These are phyloP conservation scores for Hirtodrosophila confusa DNA, from an alignment of 2,888 invertebrate species.

Conservation along the genomic window DNA sequence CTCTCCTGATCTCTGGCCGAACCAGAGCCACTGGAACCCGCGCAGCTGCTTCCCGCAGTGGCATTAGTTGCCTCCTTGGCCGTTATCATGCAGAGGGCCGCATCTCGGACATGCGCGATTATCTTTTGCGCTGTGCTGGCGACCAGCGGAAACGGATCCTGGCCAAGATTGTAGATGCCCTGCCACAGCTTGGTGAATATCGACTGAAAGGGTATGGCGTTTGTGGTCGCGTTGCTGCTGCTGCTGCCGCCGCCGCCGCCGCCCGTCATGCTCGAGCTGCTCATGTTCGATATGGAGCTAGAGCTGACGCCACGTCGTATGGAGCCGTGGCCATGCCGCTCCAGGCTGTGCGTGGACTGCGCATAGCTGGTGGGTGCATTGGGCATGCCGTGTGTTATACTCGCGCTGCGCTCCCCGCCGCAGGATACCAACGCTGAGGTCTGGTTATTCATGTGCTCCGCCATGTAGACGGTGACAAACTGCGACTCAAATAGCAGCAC, in stretches of 20 bases:
- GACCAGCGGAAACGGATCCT: conserved; percentile 95
- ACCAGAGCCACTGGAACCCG: background rate
- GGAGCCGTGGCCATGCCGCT: conserved; percentile 75
- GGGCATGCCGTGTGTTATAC: conserved; percentile 69
- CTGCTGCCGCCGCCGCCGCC: background rate
- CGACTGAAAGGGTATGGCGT: conserved; percentile 85
- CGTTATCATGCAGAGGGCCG: conserved; percentile 84
- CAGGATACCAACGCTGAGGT: conserved; percentile 43
- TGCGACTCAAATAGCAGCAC: conserved; percentile 94
- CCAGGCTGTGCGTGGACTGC: conserved; percentile 83
- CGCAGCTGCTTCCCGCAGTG: conserved; percentile 29
- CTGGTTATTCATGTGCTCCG: conserved; percentile 84
- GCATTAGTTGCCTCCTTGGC: conserved; percentile 83
- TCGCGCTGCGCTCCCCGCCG: conserved; percentile 72
- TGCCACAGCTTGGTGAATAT: conserved; percentile 96
- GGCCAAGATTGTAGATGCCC: conserved; percentile 90
- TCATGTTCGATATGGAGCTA: conserved; percentile 87
- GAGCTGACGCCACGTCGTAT: conserved; percentile 89
- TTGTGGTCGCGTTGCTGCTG: conserved; percentile 36
- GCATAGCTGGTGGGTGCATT: conserved; percentile 55
- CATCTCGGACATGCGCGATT: conserved; percentile 90
- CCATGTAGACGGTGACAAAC: conserved; percentile 91
- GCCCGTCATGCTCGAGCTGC: conserved; percentile 27
- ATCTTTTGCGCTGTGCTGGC: conserved; percentile 91
- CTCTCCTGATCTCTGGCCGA: conserved; percentile 66